Conservation (phyloP, 2,113 vertebrate genomes). For the Furnarius figulus region DNA sequence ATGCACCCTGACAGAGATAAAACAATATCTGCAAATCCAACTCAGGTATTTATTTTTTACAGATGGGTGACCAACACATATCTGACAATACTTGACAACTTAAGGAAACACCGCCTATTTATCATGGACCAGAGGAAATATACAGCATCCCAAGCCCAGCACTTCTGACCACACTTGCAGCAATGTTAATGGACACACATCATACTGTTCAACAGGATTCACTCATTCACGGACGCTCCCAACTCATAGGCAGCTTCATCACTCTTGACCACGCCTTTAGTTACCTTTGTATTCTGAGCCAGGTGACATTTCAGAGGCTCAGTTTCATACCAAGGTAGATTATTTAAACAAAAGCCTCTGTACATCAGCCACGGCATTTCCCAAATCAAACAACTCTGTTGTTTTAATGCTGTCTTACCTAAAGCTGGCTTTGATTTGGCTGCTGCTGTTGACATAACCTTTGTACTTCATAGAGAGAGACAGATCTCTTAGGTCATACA, state of each 20-base stretch:
- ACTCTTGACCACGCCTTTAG: neutral
- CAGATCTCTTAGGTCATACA: slow-evolving; percentile 96
- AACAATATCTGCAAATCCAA: neutral
- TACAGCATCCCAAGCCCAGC: neutral
- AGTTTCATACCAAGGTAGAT: neutral
- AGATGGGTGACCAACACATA: neutral
- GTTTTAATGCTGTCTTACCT: slow-evolving; percentile 76
- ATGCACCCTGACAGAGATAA: neutral
- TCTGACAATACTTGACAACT: neutral
- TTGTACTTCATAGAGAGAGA: slow-evolving; percentile 99
- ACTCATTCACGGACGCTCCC: neutral
- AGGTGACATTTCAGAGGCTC: neutral
- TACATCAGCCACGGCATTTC: neutral
- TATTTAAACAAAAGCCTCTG: neutral
- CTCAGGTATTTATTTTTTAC: neutral
- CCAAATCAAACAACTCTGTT: neutral
- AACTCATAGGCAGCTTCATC: neutral
- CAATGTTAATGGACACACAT: neutral
- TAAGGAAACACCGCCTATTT: neutral
- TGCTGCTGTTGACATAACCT: slow-evolving; percentile 98
- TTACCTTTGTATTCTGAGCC: neutral
- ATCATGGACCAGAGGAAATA: neutral
- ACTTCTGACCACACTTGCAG: neutral
- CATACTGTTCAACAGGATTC: neutral
- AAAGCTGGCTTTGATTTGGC: slow-evolving; percentile 99